Evolutionary conservation across 2,113 vertebrate species (phyloP).

Genomic region (Leptobrachium ailaonicum): DNA sequence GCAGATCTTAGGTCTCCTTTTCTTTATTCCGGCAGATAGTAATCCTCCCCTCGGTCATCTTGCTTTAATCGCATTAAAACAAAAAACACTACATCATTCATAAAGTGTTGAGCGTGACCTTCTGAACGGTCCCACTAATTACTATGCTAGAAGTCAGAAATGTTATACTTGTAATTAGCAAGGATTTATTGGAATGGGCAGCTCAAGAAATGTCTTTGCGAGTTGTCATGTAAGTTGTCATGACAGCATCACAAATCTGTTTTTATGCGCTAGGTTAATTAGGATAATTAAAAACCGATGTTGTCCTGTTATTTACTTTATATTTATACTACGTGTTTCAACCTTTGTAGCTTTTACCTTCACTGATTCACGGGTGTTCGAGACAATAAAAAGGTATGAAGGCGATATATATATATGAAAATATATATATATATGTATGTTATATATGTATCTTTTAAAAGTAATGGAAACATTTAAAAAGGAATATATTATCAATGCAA

Average conservation of each 20-base stretch:
- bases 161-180: slow-evolving; percentile 90
- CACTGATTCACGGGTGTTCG: slow-evolving; percentile 37
- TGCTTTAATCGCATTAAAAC: slow-evolving; percentile 66
- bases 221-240: slow-evolving; percentile 79
- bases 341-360: not conserved
- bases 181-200: slow-evolving; percentile 85
- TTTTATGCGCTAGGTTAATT: slow-evolving; percentile 82
- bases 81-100: slow-evolving; percentile 66
- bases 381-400: no score
- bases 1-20: slow-evolving; percentile 24
- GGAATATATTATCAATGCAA: no score
- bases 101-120: slow-evolving; percentile 88
- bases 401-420: no score
- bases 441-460: no score
- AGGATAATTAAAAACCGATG: slow-evolving; percentile 81
- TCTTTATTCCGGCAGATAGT: slow-evolving; percentile 25
- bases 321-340: not conserved
- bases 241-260: slow-evolving; percentile 79
- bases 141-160: slow-evolving; percentile 83
- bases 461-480: no score
- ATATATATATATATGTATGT: no score
- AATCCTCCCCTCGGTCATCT: slow-evolving; percentile 28
- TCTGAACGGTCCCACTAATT: slow-evolving; percentile 86
- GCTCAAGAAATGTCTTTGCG: slow-evolving; percentile 69
- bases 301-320: slow-evolving; percentile 53